phyloP scores from a whole-genome alignment of 2,888 invertebrate species.

The Pristionchus arcanus region DNA sequence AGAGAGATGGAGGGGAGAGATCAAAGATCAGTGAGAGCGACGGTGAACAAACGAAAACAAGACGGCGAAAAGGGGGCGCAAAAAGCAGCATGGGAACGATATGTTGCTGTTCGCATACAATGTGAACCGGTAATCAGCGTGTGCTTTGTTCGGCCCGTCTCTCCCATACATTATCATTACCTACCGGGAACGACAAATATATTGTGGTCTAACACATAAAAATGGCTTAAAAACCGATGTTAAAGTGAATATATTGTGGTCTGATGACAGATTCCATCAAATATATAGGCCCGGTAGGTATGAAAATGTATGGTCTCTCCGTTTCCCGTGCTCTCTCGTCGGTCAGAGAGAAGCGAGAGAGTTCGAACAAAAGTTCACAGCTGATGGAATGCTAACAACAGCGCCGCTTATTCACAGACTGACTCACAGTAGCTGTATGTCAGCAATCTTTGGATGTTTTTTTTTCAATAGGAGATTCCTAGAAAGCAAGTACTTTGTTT shows the following conservation, averaged over 20 bases:
- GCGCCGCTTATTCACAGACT: background rate
- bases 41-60: background rate
- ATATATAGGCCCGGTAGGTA: no score
- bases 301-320: no score
- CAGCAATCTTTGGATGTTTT: background rate
- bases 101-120: slow-evolving; percentile 34
- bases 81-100: background rate
- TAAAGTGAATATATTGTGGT: no score
- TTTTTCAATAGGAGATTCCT: background rate
- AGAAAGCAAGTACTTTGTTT: no score
- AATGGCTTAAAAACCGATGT: no score
- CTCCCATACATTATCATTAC: no score
- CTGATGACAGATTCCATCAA: no score
- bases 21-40: background rate
- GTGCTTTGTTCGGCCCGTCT: background rate
- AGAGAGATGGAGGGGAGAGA: background rate
- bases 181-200: no score
- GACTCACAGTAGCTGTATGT: background rate
- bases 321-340: background rate
- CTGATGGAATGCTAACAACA: slow-evolving; percentile 16
- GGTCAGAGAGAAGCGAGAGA: background rate
- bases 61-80: background rate
- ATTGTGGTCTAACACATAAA: no score
- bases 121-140: slow-evolving; percentile 22
- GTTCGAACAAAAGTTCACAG: background rate